phyloP scores from a whole-genome alignment of 2,888 invertebrate species.

The Melitaea athalia region DNA sequence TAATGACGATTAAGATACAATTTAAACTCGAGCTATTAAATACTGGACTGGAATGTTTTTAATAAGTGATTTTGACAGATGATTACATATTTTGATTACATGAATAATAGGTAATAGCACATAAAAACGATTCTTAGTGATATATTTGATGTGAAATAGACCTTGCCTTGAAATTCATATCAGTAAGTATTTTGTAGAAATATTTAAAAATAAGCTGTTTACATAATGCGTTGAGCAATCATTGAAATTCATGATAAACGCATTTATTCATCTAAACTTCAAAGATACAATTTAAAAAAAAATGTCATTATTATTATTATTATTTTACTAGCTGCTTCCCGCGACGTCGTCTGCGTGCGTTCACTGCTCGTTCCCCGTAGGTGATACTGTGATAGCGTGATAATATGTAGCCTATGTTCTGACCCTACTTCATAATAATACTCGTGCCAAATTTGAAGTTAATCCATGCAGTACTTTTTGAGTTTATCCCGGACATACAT shows the following conservation, averaged over 20 bases:
- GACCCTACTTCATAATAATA: too few relatives aligned
- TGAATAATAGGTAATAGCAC: slow-evolving; percentile 30
- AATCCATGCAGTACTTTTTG: too few relatives aligned
- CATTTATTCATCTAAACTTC: background rate
- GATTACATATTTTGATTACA: slow-evolving; percentile 29
- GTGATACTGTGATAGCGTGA: too few relatives aligned
- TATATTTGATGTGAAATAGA: slow-evolving; percentile 1
- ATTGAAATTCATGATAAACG: background rate
- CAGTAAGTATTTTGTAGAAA: slow-evolving; percentile 40
- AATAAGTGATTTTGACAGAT: slow-evolving; percentile 52
- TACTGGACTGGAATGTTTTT: slow-evolving; percentile 45
- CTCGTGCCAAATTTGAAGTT: too few relatives aligned
- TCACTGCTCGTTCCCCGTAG: too few relatives aligned
- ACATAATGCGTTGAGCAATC: slow-evolving; percentile 55
- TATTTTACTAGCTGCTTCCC: too few relatives aligned
- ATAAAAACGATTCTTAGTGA: slow-evolving; percentile 1
- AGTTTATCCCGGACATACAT: too few relatives aligned
- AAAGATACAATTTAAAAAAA: background rate
- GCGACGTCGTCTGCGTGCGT: too few relatives aligned
- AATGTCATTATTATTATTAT: too few relatives aligned
- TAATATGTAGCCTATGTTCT: too few relatives aligned
- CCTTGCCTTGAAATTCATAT: slow-evolving; percentile 20
- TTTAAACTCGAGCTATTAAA: slow-evolving; percentile 13
- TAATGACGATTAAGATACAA: background rate
- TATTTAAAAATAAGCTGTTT: slow-evolving; percentile 50